phyloP scores from a whole-genome alignment of 2,113 vertebrate genomes.

The Otocyon megalotis region DNA sequence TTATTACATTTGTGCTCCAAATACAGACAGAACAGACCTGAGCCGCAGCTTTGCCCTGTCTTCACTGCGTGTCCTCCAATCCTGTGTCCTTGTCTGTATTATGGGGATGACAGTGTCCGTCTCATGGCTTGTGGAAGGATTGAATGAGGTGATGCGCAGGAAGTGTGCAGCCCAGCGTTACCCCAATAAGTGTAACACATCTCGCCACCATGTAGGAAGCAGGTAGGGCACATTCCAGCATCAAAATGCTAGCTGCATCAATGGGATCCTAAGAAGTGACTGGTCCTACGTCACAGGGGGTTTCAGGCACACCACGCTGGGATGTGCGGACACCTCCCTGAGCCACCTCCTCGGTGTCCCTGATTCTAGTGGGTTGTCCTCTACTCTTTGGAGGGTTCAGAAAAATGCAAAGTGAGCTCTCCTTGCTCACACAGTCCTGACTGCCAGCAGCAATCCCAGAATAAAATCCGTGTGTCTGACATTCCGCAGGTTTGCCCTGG shows the following conservation, averaged over 20 bases:
- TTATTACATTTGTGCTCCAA: background rate
- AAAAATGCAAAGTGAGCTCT: background rate
- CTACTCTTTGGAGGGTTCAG: background rate
- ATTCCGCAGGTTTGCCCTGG: background rate
- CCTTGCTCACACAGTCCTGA: background rate
- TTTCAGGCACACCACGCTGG: background rate
- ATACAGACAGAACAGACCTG: background rate
- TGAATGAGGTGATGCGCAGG: background rate
- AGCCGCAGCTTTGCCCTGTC: background rate
- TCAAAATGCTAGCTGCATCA: background rate
- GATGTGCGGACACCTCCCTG: accelerated
- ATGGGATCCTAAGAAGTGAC: background rate
- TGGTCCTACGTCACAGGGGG: background rate
- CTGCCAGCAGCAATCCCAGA: background rate
- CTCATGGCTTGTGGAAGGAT: background rate
- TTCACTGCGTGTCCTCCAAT: background rate
- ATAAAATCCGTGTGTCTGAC: background rate
- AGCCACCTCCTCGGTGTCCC: background rate
- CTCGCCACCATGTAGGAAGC: background rate
- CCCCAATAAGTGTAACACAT: background rate
- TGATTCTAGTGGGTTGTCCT: background rate
- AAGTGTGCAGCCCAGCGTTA: background rate
- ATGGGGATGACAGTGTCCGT: too few species aligned
- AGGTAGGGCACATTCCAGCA: background rate
- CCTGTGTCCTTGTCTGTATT: background rate